Evolutionary conservation across 2,113 vertebrate genomes (phyloP), one percentile per base, ranked within the genome.

Genomic region (Sinosuthora webbiana): DNA sequence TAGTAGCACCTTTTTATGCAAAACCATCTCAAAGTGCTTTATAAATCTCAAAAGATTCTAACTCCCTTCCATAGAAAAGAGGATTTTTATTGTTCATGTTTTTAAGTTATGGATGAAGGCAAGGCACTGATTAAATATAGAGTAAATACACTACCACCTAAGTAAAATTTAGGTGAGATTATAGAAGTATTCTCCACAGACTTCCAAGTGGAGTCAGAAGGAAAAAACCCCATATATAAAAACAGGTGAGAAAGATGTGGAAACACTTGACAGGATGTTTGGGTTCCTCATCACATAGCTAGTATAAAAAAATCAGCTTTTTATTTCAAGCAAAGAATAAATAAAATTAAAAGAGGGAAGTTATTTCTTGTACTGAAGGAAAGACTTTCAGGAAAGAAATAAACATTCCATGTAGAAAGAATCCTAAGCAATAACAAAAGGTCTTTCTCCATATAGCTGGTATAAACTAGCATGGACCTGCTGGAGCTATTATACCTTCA

Each of bases 1-100:
- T 27, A 80, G 63, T 57, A 47, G 31, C 52, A 89, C 14, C 30
- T 88, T 91, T 88, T 93, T 59, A 88, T 93, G 87, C 75, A 95
- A 95, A 95, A 88, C 20, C 44, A 64, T 90, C 71, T 93, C 47
- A 37, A 96, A 93, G 73, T 91, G 92, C 90, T 90, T 95, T 95
- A 88, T 45, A 74, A 80, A 83, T 69, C 69, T 91, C 42, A 68
- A 71, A 91, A 91, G 19, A 63, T 81, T 91, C n/a, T 80, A 69
- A 85, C 31, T 59, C 23, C 13, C 5, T 79, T 63, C 59, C 17
- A n/a, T 30, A 55, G 59, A 65, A 77, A 89, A 82, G 41, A 77
- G 52, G 41, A 35, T 14, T 78, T 69, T 75, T 88, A 47, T 68
- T 93, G 37, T 79, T 93, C 21, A 5, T 45, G 15, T 63, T 91